These are phyloP conservation scores for Propithecus deckenii DNA, from an alignment of 2,797 vertebrate genomes.

Conservation along the genomic window DNA sequence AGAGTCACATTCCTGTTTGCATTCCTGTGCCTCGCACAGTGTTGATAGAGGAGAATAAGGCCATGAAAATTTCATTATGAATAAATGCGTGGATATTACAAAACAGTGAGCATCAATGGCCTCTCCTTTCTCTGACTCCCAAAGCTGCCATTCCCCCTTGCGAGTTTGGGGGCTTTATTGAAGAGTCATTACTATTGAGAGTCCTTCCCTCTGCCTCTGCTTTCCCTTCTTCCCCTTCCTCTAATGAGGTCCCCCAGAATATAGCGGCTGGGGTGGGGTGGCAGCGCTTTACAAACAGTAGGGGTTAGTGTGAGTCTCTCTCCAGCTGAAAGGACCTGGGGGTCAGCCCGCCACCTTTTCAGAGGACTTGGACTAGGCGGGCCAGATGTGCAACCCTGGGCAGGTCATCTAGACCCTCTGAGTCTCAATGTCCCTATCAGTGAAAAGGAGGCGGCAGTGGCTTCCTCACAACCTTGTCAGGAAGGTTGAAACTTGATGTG, in stretches of 20 bases:
- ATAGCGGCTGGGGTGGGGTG: not conserved
- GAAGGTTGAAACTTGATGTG: not conserved
- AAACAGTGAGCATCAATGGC: not conserved
- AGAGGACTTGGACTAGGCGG: not conserved
- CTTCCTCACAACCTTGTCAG: not conserved
- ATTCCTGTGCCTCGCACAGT: not conserved
- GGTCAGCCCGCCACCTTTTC: not conserved
- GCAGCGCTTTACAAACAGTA: not conserved
- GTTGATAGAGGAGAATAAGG: not conserved
- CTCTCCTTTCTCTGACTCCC: not conserved
- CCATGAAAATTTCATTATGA: not conserved
- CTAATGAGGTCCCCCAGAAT: not conserved
- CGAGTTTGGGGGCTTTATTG: not conserved
- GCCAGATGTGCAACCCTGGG: not conserved
- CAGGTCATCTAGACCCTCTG: not conserved
- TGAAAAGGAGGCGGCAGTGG: not conserved
- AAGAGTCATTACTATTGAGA: not conserved
- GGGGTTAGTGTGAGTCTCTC: too few species aligned
- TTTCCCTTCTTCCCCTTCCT: not conserved
- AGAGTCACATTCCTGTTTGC: not conserved
- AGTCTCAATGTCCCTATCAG: not conserved
- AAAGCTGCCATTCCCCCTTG: not conserved
- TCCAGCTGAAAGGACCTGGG: not conserved
- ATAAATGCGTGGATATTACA: conserved; percentile 3
- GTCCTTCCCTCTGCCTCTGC: not conserved